These are phyloP conservation scores for Delphinus delphis DNA, from an alignment of 2,113 vertebrate species.

Conservation along the genomic window DNA sequence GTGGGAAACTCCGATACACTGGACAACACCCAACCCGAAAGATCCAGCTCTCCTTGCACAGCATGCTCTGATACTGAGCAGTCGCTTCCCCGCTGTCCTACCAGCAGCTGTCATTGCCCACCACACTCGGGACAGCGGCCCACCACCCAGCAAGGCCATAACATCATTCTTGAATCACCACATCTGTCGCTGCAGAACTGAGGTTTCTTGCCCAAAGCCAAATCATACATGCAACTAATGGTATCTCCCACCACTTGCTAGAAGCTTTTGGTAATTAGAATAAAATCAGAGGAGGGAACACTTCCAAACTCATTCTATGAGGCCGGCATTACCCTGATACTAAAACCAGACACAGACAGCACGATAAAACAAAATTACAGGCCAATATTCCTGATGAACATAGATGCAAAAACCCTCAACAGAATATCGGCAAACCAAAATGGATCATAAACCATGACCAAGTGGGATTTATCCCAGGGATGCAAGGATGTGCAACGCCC, in stretches of 20 bases:
- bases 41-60: background rate
- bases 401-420: background rate
- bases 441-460: too few relatives aligned
- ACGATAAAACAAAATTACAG: background rate
- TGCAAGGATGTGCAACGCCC: too few relatives aligned
- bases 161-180: background rate
- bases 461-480: background rate
- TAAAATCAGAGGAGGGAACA: background rate
- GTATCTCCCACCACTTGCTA: background rate
- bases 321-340: background rate
- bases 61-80: background rate
- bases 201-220: background rate
- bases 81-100: background rate
- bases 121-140: accelerated
- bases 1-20: background rate
- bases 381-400: background rate
- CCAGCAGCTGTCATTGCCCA: background rate
- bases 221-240: background rate
- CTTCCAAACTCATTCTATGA: background rate
- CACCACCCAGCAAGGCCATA: background rate
- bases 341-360: background rate
- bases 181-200: background rate
- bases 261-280: background rate
- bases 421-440: background rate
- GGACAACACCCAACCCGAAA: background rate